Conservation (phyloP, 2,797 vertebrate species). For the Gambelia wislizenii region DNA sequence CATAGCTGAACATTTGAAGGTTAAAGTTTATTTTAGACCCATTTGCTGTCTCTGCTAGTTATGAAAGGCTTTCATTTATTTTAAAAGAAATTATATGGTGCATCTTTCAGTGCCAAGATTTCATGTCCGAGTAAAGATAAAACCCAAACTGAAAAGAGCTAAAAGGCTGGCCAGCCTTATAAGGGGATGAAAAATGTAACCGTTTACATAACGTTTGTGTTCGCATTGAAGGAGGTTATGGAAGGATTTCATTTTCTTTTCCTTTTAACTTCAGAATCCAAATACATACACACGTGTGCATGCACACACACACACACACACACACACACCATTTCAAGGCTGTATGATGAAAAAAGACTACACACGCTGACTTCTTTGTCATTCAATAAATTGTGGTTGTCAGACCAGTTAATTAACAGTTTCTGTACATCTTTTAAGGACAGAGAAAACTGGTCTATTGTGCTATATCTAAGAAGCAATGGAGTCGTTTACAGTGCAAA, state of each 20-base stretch:
- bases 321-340: not conserved
- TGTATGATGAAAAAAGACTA: not conserved
- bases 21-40: constrained; percentile 52
- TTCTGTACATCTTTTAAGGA: not conserved
- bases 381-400: accelerated
- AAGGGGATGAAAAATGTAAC: not conserved
- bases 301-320: no score
- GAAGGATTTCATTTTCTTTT: not conserved
- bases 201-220: not conserved
- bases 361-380: accelerated
- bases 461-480: not conserved
- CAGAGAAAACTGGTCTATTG: not conserved
- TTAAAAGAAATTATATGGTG: constrained; percentile 23
- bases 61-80: constrained; percentile 44
- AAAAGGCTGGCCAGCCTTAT: constrained; percentile 8
- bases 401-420: accelerated
- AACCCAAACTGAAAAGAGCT: constrained; percentile 3
- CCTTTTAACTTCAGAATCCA: not conserved
- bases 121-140: constrained; percentile 21
- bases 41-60: constrained; percentile 8
- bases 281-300: no score
- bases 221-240: accelerated
- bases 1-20: constrained; percentile 23
- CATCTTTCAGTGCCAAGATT: constrained; percentile 9
- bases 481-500: not conserved